These are phyloP conservation scores for Notospermus geniculatus DNA, from an alignment of 1,140 invertebrate species.

Conservation along the genomic window DNA sequence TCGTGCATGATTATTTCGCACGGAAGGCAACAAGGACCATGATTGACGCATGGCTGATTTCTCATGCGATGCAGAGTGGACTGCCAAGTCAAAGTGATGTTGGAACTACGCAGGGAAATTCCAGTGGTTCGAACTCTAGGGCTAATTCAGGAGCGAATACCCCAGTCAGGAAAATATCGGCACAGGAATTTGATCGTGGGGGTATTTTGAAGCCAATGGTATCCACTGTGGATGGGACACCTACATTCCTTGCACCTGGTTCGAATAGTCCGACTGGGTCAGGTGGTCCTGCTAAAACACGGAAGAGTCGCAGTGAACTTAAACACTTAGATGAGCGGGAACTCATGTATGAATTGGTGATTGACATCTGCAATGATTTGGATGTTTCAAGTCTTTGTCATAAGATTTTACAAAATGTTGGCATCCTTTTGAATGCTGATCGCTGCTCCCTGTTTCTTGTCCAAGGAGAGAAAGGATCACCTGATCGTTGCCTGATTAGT, in stretches of 20 bases:
- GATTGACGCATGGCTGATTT: constrained; percentile 80
- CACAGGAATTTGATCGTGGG: constrained; percentile 90
- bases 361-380: constrained; percentile 94
- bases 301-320: constrained; percentile 69
- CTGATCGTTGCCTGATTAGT: constrained; percentile 71
- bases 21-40: constrained; percentile 88
- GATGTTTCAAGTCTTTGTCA: constrained; percentile 90
- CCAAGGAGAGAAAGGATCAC: constrained; percentile 60
- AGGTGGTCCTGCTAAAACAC: constrained; percentile 25
- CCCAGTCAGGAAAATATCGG: constrained; percentile 91
- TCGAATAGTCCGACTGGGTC: constrained; percentile 27
- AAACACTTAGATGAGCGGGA: constrained; percentile 88
- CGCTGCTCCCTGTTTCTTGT: constrained; percentile 90
- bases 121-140: constrained; percentile 41
- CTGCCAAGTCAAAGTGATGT: constrained; percentile 49
- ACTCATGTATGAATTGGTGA: constrained; percentile 92
- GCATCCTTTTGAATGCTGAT: constrained; percentile 86
- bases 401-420: constrained; percentile 94
- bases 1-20: constrained; percentile 91
- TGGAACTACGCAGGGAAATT: constrained; percentile 24
- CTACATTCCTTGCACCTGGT: constrained; percentile 70
- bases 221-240: constrained; percentile 81
- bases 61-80: constrained; percentile 73
- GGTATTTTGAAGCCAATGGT: constrained; percentile 87
- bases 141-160: constrained; percentile 57